Conservation (phyloP, 2,113 vertebrate species). For the Perca flavescens region DNA sequence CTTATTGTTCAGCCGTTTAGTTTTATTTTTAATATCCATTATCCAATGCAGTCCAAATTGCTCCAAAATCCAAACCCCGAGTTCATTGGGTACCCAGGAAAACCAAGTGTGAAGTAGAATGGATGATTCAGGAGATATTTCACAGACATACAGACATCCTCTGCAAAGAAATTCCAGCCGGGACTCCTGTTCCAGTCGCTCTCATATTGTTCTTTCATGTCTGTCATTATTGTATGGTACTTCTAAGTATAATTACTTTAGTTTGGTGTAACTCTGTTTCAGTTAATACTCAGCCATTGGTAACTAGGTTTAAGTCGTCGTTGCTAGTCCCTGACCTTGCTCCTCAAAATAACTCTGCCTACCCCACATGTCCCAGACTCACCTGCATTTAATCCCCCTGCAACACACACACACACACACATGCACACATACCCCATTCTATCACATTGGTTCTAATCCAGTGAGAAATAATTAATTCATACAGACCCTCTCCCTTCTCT, state of each 20-base stretch:
- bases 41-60: no score
- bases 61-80: no score
- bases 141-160: no score
- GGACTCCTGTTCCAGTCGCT: neutral
- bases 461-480: conserved; percentile 73
- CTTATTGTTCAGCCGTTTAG: no score
- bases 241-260: neutral
- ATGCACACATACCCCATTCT: conserved; percentile 25
- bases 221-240: neutral
- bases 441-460: conserved; percentile 61
- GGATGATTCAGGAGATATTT: no score
- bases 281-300: neutral
- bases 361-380: conserved; percentile 12
- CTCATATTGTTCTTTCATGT: neutral
- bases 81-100: no score
- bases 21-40: no score
- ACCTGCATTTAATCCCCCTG: conserved; percentile 37
- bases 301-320: neutral
- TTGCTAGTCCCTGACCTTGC: conserved; percentile 17
- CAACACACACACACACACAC: conserved; percentile 4
- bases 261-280: neutral
- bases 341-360: conserved; percentile 40
- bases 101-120: no score
- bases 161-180: neutral
- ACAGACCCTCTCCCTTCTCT: conserved; percentile 42